Percentiles rank a stretch among this genome's conserved stretches.
Conservation (phyloP, 2,888 invertebrate genomes). For the Argyresthia albistria region DNA sequence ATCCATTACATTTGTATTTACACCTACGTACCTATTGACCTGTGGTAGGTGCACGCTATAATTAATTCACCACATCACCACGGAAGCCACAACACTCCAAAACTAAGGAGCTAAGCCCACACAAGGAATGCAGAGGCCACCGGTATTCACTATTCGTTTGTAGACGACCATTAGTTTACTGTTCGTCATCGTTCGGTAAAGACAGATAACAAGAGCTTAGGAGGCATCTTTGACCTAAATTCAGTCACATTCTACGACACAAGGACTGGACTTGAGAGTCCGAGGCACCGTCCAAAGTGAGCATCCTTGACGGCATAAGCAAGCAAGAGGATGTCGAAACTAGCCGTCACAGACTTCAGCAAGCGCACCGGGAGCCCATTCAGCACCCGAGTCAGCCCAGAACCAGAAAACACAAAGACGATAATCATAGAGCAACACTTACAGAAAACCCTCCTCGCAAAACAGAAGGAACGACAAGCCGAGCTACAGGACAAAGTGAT, state of each 20-base stretch:
- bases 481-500: constrained; percentile 50
- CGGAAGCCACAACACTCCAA: constrained; percentile 57
- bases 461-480: constrained; percentile 51
- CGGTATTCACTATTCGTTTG: constrained; percentile 36
- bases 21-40: too few species aligned
- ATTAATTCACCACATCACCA: constrained; percentile 62
- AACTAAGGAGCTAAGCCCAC: constrained; percentile 68
- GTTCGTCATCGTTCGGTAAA: constrained; percentile 39
- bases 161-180: constrained; percentile 43
- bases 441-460: constrained; percentile 42
- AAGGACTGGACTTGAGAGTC: neutral
- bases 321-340: constrained; percentile 40
- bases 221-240: neutral
- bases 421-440: constrained; percentile 43
- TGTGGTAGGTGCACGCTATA: constrained; percentile 16
- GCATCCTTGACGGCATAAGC: constrained; percentile 13
- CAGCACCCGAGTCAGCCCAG: constrained; percentile 1
- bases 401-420: constrained; percentile 17
- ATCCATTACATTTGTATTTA: too few species aligned
- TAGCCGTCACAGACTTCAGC: constrained; percentile 47
- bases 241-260: neutral
- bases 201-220: constrained; percentile 17
- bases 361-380: constrained; percentile 37
- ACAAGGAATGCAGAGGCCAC: constrained; percentile 44
- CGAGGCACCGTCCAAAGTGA: too few species aligned